Percentiles rank a stretch among this genome's conserved stretches.
Evolutionary conservation across 2,113 vertebrate species (phyloP).

Genomic region (Tonatia bakeri): DNA sequence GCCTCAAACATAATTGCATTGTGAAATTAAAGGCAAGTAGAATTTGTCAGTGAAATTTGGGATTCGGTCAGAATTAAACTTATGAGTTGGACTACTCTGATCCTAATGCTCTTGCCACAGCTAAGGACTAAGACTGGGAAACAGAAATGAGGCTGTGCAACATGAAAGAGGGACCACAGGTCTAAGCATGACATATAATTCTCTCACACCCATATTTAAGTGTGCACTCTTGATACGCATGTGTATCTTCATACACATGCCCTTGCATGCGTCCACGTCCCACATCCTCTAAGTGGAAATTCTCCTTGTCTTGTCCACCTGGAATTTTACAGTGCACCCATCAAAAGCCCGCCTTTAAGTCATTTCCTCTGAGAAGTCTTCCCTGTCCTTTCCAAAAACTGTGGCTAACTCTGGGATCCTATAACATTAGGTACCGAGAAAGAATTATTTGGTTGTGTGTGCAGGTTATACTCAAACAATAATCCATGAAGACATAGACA

Average conservation of each 20-base stretch:
- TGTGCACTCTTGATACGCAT: background rate
- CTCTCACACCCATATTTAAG: background rate
- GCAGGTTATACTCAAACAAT: background rate
- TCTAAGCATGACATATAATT: accelerated
- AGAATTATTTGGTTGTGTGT: background rate
- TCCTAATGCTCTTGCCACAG: background rate
- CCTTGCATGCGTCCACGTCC: background rate
- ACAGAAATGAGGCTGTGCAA: background rate
- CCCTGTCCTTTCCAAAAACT: background rate
- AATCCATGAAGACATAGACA: background rate
- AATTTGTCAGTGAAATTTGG: background rate
- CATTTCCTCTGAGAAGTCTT: background rate
- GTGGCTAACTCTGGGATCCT: background rate
- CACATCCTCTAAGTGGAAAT: background rate
- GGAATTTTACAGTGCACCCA: background rate
- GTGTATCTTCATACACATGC: background rate
- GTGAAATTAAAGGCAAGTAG: background rate
- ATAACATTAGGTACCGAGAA: background rate
- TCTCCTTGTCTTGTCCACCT: background rate
- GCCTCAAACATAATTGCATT: background rate
- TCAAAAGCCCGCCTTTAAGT: background rate
- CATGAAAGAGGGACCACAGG: background rate
- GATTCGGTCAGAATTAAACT: background rate
- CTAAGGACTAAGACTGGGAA: background rate
- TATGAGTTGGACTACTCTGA: background rate